These are phyloP conservation scores for Hippocampus guttulatus DNA, from an alignment of 2,113 vertebrate species.

Conservation along the genomic window DNA sequence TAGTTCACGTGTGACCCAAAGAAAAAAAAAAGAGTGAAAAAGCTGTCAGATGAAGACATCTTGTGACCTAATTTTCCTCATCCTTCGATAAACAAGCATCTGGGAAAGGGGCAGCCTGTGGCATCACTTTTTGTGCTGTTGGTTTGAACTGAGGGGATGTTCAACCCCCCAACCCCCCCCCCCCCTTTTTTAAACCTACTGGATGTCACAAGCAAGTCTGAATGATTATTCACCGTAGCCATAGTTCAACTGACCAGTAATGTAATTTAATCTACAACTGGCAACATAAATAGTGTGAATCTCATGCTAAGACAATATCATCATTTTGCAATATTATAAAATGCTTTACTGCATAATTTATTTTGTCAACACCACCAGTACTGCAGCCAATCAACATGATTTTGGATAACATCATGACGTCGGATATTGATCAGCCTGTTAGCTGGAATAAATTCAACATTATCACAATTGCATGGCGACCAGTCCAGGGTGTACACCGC, in stretches of 20 bases:
- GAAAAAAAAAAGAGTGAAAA: background rate
- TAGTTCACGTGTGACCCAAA: slow-evolving; percentile 2
- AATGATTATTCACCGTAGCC: slow-evolving; percentile 4
- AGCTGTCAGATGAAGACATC: slow-evolving; percentile 15
- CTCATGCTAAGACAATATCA: too few relatives aligned
- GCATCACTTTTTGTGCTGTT: slow-evolving; percentile 14
- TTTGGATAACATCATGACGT: too few relatives aligned
- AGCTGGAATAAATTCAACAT: too few relatives aligned
- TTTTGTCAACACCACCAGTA: too few relatives aligned
- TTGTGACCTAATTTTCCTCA: slow-evolving; percentile 1
- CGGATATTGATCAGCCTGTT: too few relatives aligned
- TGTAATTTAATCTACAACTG: background rate
- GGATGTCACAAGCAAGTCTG: slow-evolving; percentile 6
- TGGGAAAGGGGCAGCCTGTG: slow-evolving; percentile 16
- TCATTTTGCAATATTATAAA: too few relatives aligned
- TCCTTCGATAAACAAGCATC: slow-evolving; percentile 18
- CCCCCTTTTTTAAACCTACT: background rate
- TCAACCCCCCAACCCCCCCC: background rate
- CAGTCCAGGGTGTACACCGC: too few relatives aligned
- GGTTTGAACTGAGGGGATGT: slow-evolving; percentile 10
- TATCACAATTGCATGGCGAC: too few relatives aligned
- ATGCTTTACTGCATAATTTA: too few relatives aligned
- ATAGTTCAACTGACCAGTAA: background rate
- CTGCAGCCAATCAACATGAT: too few relatives aligned
- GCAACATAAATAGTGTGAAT: too few relatives aligned